Conservation (phyloP, 2,888 invertebrate genomes). For the Oscheius sp. region DNA sequence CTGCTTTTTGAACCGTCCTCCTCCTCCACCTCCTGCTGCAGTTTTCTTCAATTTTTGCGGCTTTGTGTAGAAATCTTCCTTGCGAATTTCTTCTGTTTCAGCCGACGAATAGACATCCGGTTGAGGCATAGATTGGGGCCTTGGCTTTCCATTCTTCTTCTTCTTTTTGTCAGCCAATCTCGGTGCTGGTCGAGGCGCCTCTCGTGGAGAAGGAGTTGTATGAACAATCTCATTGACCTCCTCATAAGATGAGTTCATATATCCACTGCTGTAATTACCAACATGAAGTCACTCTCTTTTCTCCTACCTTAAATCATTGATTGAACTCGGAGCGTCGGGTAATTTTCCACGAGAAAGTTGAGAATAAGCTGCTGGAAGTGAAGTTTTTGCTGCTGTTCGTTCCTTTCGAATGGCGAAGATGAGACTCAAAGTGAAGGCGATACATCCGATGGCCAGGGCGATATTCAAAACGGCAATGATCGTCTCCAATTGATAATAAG, state of each 20-base stretch:
- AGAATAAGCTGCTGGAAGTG: conserved; percentile 12
- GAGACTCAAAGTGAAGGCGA: conserved; percentile 6
- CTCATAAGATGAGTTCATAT: conserved; percentile 61
- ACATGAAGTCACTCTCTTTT: background rate
- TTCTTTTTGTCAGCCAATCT: conserved; percentile 36
- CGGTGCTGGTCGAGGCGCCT: background rate
- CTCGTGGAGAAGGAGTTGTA: conserved; percentile 16
- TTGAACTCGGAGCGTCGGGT: conserved; percentile 24
- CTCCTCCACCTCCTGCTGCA: background rate
- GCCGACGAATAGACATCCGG: conserved; percentile 34
- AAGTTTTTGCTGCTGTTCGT: background rate
- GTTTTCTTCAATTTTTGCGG: conserved; percentile 40
- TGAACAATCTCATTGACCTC: conserved; percentile 29
- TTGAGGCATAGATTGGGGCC: conserved; percentile 30
- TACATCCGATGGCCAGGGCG: background rate
- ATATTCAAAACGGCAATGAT: conserved; percentile 30
- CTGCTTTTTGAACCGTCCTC: conserved; percentile 18
- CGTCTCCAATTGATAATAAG: conserved; percentile 30
- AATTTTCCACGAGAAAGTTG: background rate
- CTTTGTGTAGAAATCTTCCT: conserved; percentile 45
- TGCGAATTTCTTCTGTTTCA: conserved; percentile 34
- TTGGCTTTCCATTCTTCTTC: conserved; percentile 30
- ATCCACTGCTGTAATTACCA: conserved; percentile 50
- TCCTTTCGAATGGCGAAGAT: background rate
- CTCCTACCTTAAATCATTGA: conserved; percentile 21